Conservation (phyloP, 2,113 vertebrate genomes). For the Monarcha castaneiventris region DNA sequence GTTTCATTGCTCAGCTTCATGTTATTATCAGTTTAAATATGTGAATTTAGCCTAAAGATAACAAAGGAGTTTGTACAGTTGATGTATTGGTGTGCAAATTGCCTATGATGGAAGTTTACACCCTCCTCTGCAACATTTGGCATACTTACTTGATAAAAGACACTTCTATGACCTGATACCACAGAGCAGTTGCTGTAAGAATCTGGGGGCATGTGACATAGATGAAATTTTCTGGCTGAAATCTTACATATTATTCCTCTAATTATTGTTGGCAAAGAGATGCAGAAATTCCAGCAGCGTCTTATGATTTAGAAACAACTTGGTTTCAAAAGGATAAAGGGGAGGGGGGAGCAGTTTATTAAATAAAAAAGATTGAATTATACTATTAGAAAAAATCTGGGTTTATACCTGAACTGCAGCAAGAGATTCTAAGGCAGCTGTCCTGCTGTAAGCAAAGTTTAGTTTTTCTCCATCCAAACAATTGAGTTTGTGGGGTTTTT, state of each 20-base stretch:
- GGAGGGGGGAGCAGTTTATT: background rate
- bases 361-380: background rate
- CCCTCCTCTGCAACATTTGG: slow-evolving; percentile 17
- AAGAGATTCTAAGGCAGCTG: background rate
- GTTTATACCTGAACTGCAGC: background rate
- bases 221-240: slow-evolving; percentile 56
- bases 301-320: slow-evolving; percentile 25
- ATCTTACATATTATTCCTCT: slow-evolving; percentile 25
- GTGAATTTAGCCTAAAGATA: background rate
- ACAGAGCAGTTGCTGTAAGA: slow-evolving; percentile 18
- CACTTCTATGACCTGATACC: slow-evolving; percentile 4
- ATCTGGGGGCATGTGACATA: slow-evolving; percentile 40
- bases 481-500: background rate
- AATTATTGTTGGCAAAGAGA: slow-evolving; percentile 39
- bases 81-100: background rate
- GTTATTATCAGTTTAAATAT: background rate
- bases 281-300: slow-evolving; percentile 37
- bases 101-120: background rate
- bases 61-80: background rate
- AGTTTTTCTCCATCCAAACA: background rate
- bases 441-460: background rate
- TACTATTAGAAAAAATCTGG: background rate
- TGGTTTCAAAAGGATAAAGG: background rate
- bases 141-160: slow-evolving; percentile 6
- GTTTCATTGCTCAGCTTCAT: background rate